Base-by-base conservation (phyloP, 2,113 vertebrate genomes). In the Vimba vimba region DNA sequence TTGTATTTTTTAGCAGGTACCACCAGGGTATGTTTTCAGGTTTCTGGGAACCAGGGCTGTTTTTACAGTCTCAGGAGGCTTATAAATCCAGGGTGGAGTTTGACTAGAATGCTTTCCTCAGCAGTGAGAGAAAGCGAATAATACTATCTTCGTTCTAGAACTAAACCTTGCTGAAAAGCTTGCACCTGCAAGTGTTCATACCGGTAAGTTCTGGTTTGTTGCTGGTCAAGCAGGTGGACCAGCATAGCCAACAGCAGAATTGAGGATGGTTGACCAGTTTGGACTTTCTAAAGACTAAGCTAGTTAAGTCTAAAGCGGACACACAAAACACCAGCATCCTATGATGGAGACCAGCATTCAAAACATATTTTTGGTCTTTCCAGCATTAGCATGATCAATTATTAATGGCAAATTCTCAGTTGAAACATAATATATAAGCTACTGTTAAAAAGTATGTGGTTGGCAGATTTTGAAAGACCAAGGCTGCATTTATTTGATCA, bases 21-120 rank as follows among this genome's bases (percentile, higher is more conserved):
- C 71, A 45, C 43, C 71, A n/a, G 39, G 12, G 71, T 25, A 23
- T 68, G 27, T 82, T 77, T 57, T 79, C 52, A 79, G 60, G 55
- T 57, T 30, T 62, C 43, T 36, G 55, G 55, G 57, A 66, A 43
- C 17, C 23, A 55, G 60, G 23, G 75, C 4, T 66, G 47, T 83
- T 66, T 83, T 83, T 80, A 74, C 13, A 79, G 74, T 86, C 84
- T 88, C 87, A 62, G 36, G 87, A 50, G 83, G 19, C 77, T 64
- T 81, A 47, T 36, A 39, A 87, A 74, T 80, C 68, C 71, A 85
- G 52, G 52, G 84, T 85, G 79, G 25, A 69, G 87, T 43, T 76
- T 64, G 52, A 23, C 21, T 39, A 8, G 15, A 71, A 79, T 45
- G 27, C n/a, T 84, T 77, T 82, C 60, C 57, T 60, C 71, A 81